phyloP scores from a whole-genome alignment of 2,888 invertebrate species.

The Horisme vitalbata region DNA sequence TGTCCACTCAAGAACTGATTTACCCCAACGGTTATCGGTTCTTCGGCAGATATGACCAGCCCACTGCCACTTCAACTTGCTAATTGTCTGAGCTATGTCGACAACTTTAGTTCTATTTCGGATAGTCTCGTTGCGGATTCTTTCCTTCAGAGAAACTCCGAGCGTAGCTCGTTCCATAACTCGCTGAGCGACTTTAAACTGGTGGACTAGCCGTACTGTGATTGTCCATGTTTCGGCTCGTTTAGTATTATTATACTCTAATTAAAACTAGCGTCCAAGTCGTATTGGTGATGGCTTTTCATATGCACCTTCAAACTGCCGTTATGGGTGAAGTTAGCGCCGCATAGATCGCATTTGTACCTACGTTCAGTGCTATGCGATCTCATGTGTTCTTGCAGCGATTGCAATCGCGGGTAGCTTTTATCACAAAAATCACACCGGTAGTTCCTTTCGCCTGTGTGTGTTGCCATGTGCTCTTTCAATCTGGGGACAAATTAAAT shows the following conservation, averaged over 20 bases:
- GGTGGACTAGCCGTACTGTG: too few species aligned
- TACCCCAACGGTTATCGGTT: too few species aligned
- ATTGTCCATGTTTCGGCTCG: too few species aligned
- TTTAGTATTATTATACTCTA: not conserved
- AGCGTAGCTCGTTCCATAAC: too few species aligned
- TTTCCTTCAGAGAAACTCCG: too few species aligned
- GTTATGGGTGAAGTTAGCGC: conserved; percentile 79
- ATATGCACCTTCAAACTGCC: conserved; percentile 82
- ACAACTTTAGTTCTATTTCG: too few species aligned
- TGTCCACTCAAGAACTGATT: too few species aligned
- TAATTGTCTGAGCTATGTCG: too few species aligned
- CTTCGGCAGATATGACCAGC: too few species aligned
- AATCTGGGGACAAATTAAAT: conserved; percentile 27
- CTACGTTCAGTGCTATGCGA: conserved; percentile 79
- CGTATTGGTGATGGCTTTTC: conserved; percentile 64
- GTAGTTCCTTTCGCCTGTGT: conserved; percentile 71
- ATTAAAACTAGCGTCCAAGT: conserved; percentile 20
- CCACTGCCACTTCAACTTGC: too few species aligned
- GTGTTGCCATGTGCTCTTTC: conserved; percentile 71
- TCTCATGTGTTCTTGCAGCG: conserved; percentile 80
- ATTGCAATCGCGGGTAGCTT: conserved; percentile 63
- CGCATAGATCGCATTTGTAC: conserved; percentile 77
- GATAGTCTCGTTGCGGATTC: too few species aligned
- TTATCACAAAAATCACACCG: conserved; percentile 70
- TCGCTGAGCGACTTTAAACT: too few species aligned